Evolutionary conservation across 2,113 vertebrate species (phyloP).

Genomic region (Limnothrissa miodon): DNA sequence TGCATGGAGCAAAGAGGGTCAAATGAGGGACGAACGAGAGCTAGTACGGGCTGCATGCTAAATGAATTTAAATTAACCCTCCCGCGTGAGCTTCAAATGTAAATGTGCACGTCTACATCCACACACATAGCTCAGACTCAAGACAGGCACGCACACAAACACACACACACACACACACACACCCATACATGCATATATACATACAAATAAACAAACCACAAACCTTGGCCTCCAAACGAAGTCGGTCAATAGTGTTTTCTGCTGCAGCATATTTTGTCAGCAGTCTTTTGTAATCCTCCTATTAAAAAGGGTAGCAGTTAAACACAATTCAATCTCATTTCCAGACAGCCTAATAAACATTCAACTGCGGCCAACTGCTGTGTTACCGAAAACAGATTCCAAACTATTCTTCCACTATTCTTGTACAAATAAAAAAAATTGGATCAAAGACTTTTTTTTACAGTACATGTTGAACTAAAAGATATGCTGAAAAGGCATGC

Average conservation of each 20-base stretch:
- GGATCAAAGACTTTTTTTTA: not conserved
- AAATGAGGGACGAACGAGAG: not conserved
- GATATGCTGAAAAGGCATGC: too few species aligned
- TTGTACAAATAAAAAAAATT: too few species aligned
- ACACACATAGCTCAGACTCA: not conserved
- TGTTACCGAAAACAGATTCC: not conserved
- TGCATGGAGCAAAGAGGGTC: not conserved
- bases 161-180: not conserved
- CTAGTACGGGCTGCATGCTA: not conserved
- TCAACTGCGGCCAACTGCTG: not conserved
- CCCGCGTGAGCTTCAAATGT: not conserved
- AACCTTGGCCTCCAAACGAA: conserved; percentile 90
- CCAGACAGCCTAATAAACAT: not conserved
- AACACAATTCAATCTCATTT: not conserved
- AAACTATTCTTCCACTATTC: not conserved
- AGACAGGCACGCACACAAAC: not conserved
- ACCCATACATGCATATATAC: not conserved
- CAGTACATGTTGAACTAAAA: too few species aligned
- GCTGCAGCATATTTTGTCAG: conserved; percentile 92
- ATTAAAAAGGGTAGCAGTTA: not conserved
- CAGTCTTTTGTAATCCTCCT: conserved; percentile 90
- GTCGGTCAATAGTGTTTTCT: conserved; percentile 92
- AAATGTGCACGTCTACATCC: not conserved
- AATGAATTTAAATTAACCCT: not conserved
- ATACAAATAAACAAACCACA: conserved; percentile 62